These are phyloP conservation scores for Oxyruncus cristatus DNA, from an alignment of 2,113 vertebrate species.

Conservation along the genomic window DNA sequence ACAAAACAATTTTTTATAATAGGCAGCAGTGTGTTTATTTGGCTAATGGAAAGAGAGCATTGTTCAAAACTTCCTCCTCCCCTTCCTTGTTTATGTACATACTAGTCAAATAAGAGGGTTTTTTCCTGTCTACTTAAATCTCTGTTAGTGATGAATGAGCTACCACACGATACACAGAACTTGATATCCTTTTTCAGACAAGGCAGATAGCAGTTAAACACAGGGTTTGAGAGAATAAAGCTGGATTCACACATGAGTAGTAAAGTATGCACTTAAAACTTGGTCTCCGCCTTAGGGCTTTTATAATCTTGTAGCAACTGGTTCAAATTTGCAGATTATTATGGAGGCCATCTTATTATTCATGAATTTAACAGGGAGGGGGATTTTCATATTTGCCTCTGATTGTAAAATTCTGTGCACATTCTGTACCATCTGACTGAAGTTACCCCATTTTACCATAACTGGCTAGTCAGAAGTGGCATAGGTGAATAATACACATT, in stretches of 20 bases:
- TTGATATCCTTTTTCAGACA: background rate
- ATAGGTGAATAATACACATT: background rate
- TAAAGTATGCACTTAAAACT: background rate
- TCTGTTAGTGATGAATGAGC: background rate
- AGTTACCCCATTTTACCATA: background rate
- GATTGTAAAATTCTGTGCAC: background rate
- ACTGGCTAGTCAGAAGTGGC: background rate
- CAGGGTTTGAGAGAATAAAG: background rate
- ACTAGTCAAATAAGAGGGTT: background rate
- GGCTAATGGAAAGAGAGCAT: background rate
- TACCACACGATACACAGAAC: background rate
- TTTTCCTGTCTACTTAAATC: background rate
- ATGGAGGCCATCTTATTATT: background rate
- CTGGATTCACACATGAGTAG: background rate
- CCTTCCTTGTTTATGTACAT: background rate
- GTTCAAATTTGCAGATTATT: background rate
- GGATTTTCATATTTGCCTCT: background rate
- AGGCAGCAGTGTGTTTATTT: background rate
- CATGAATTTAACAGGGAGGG: background rate
- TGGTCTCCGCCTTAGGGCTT: background rate
- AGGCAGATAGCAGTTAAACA: constrained; percentile 6
- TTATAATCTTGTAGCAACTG: background rate
- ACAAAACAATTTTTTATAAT: background rate
- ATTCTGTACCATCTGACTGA: background rate
- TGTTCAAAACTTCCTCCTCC: background rate